These are phyloP conservation scores for Virgularia gustaviana DNA, from an alignment of 92 coral and sea anemone species.

Conservation along the genomic window DNA sequence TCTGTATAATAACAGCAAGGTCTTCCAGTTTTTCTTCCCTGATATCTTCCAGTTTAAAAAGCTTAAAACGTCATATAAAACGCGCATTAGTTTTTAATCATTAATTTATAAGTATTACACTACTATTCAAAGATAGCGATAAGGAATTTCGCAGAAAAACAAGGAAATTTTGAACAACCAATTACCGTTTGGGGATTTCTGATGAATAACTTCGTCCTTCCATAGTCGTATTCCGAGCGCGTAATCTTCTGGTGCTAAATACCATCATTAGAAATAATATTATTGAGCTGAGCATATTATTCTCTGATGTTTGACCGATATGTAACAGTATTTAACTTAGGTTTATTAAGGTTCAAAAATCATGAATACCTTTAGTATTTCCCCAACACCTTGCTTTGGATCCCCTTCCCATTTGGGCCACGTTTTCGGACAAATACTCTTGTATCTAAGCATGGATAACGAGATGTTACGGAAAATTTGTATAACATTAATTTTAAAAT, in stretches of 20 bases:
- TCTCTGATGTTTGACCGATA: neutral
- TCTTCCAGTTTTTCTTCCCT: slow-evolving; percentile 77
- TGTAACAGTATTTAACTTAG: neutral
- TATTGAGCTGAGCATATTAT: too few relatives aligned
- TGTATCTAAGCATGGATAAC: slow-evolving; percentile 86
- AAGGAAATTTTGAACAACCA: neutral
- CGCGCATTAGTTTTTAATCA: neutral
- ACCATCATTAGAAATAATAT: too few relatives aligned
- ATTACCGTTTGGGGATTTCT: slow-evolving; percentile 94
- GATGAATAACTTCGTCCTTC: slow-evolving; percentile 95
- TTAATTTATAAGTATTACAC: neutral
- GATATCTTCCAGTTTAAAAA: slow-evolving; percentile 86
- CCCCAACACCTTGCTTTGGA: slow-evolving; percentile 87
- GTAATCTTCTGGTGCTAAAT: slow-evolving; percentile 71
- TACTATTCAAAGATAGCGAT: neutral
- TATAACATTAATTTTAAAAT: neutral
- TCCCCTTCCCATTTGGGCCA: slow-evolving; percentile 96
- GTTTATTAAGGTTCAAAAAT: neutral
- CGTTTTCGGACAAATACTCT: slow-evolving; percentile 88
- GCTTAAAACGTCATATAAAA: slow-evolving; percentile 50
- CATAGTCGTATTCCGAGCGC: slow-evolving; percentile 79
- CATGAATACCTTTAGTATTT: slow-evolving; percentile 72
- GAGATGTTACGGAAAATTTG: neutral
- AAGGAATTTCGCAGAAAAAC: neutral
- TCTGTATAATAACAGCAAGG: slow-evolving; percentile 87